Percentiles rank a stretch among this genome's conserved stretches.
Conservation (phyloP, 1,140 invertebrate genomes). For the Cydia fagiglandana region DNA sequence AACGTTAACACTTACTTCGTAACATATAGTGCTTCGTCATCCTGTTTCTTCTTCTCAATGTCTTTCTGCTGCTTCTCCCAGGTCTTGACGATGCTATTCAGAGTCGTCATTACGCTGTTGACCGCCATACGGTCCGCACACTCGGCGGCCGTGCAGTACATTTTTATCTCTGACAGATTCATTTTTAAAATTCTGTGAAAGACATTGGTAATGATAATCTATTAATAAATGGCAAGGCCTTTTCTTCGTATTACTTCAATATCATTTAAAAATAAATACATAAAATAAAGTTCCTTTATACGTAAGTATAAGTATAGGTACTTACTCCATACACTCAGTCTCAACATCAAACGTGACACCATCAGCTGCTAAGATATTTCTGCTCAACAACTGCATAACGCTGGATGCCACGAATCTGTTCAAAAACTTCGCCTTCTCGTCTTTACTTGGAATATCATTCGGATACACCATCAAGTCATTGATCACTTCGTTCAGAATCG, state of each 20-base stretch:
- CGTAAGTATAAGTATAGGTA: conserved; percentile 39
- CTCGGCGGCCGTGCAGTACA: conserved; percentile 76
- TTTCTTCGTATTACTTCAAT: too few relatives aligned
- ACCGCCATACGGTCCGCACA: conserved; percentile 75
- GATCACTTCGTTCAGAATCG: conserved; percentile 42
- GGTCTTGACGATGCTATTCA: conserved; percentile 82
- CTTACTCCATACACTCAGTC: conserved; percentile 60
- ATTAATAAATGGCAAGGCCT: too few relatives aligned
- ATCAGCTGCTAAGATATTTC: conserved; percentile 43
- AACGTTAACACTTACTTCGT: conserved; percentile 81
- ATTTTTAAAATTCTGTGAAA: conserved; percentile 82
- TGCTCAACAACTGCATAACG: conserved; percentile 60
- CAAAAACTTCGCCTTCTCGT: conserved; percentile 67
- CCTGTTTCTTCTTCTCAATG: conserved; percentile 83
- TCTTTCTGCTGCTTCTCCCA: conserved; percentile 89
- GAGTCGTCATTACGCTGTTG: conserved; percentile 78
- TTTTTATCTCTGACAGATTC: conserved; percentile 83
- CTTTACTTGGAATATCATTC: conserved; percentile 74
- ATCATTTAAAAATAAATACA: too few relatives aligned
- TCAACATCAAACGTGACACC: conserved; percentile 51
- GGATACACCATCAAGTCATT: conserved; percentile 72
- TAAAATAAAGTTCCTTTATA: background rate
- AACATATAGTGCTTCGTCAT: conserved; percentile 90
- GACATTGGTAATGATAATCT: background rate
- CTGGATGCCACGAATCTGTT: conserved; percentile 67